These are phyloP conservation scores for Orbicella faveolata DNA, from an alignment of 64 coral and sea anemone species.

Conservation along the genomic window DNA sequence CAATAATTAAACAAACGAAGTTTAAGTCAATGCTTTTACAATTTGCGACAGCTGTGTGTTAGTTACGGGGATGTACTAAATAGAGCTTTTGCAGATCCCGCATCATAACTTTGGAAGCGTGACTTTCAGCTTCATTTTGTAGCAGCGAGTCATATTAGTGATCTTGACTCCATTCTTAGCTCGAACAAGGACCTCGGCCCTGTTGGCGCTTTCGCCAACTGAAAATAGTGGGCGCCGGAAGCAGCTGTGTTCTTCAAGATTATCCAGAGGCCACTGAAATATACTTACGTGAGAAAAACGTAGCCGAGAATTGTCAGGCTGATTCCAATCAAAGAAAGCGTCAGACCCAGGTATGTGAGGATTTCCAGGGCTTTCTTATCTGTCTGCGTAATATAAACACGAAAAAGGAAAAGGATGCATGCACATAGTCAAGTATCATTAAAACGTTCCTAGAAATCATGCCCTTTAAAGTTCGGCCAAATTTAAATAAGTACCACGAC, in stretches of 20 bases:
- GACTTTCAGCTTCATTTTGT: no score
- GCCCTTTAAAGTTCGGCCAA: neutral
- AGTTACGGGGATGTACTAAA: no score
- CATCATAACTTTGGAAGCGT: no score
- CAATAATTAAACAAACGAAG: neutral
- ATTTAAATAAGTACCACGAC: no score
- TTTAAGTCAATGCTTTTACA: no score
- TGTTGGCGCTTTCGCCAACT: no score
- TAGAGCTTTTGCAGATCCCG: no score
- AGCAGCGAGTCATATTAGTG: no score
- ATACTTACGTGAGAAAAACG: constrained; percentile 26
- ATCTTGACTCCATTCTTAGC: no score
- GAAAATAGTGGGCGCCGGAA: neutral
- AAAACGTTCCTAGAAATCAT: neutral
- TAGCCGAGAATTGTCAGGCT: constrained; percentile 39
- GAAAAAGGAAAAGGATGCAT: neutral
- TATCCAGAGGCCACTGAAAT: neutral
- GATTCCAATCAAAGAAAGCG: constrained; percentile 45
- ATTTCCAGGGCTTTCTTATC: constrained; percentile 6
- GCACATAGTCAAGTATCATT: neutral
- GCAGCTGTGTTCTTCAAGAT: neutral
- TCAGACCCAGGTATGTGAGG: constrained; percentile 30
- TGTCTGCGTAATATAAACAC: neutral
- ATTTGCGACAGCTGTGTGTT: no score
- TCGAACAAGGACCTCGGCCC: no score